Conservation (phyloP, 2,797 vertebrate species). For the Falco concolor region DNA sequence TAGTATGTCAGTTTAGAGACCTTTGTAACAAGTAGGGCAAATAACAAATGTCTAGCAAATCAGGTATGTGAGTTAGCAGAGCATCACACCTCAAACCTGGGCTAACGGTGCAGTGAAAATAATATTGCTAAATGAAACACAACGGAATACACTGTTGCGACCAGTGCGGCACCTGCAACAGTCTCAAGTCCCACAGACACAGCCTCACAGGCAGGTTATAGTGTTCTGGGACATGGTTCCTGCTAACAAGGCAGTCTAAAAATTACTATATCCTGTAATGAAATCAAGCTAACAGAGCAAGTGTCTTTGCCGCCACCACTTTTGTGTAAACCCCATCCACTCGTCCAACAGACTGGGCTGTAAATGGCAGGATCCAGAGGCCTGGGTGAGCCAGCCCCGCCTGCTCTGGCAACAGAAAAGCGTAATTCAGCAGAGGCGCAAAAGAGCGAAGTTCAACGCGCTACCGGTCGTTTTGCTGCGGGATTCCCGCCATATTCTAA, state of each 20-base stretch:
- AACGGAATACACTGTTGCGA: rapidly evolving
- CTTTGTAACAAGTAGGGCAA: background rate
- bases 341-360: rapidly evolving
- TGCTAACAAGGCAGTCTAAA: background rate
- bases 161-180: rapidly evolving
- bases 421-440: background rate
- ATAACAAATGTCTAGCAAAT: background rate
- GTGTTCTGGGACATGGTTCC: background rate
- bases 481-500: background rate
- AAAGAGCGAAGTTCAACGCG: rapidly evolving
- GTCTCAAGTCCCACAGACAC: no score
- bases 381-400: background rate
- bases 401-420: background rate
- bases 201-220: background rate
- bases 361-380: background rate
- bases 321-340: background rate
- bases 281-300: rapidly evolving
- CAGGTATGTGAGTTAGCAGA: rapidly evolving
- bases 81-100: background rate
- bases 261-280: background rate
- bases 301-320: rapidly evolving
- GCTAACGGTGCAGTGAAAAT: rapidly evolving
- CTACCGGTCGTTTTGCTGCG: background rate
- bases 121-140: background rate
- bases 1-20: rapidly evolving